Evolutionary conservation across 2,113 vertebrate species (phyloP).

Genomic region (Mionectes macconnelli): DNA sequence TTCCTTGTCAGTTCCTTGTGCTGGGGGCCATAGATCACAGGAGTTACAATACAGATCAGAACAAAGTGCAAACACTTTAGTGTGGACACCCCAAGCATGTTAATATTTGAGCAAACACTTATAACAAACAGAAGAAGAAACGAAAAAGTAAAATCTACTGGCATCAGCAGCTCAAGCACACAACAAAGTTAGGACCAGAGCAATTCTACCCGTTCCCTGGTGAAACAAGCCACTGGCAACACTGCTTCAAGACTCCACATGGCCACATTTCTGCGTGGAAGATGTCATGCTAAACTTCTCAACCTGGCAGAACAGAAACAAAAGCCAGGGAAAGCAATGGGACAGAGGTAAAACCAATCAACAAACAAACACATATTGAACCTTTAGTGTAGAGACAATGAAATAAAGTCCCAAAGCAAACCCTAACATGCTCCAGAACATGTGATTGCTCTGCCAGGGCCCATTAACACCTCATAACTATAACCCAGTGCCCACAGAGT

Average conservation of each 20-base stretch:
- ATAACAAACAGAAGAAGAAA: background rate
- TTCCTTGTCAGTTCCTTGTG: background rate
- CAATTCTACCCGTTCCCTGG: background rate
- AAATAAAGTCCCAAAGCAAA: constrained; percentile 11
- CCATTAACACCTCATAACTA: constrained; percentile 6
- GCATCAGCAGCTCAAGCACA: background rate
- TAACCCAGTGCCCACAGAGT: background rate
- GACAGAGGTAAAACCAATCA: background rate
- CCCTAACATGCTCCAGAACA: background rate
- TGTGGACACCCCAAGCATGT: background rate
- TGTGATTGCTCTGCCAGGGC: constrained; percentile 7
- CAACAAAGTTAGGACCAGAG: background rate
- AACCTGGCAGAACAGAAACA: background rate
- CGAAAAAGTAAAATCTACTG: background rate
- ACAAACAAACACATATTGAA: background rate
- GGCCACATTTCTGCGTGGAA: fast-evolving
- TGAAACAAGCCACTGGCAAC: background rate
- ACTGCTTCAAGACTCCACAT: background rate
- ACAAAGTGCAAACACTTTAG: background rate
- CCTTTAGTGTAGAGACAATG: background rate
- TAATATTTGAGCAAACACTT: background rate
- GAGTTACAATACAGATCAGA: background rate
- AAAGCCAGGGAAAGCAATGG: background rate
- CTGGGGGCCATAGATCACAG: background rate
- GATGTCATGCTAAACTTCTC: background rate